phyloP scores from a whole-genome alignment of 2,113 vertebrate species.

The Addax nasomaculatus region DNA sequence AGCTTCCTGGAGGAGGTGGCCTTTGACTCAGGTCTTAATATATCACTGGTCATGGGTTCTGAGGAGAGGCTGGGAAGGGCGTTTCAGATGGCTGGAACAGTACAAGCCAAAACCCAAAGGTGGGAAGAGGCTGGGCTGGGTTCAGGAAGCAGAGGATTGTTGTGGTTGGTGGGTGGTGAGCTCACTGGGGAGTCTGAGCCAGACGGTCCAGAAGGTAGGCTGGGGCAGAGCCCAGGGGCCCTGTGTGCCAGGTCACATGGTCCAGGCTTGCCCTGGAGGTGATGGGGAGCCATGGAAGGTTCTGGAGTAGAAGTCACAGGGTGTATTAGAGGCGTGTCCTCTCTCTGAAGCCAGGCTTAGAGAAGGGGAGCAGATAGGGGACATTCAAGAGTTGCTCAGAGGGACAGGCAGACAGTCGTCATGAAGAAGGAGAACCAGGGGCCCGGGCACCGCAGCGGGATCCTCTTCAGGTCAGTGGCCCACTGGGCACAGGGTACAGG shows the following conservation, averaged over 20 bases:
- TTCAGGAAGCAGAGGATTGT: background rate
- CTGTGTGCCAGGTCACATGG: background rate
- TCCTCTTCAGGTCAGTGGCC: background rate
- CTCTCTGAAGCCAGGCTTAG: background rate
- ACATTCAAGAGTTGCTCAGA: background rate
- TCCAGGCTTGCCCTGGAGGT: background rate
- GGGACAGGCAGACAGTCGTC: background rate
- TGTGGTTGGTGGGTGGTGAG: accelerated
- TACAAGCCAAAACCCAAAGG: background rate
- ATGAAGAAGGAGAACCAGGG: background rate
- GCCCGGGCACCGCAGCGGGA: accelerated
- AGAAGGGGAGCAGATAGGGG: background rate
- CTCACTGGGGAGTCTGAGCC: background rate
- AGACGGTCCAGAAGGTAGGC: accelerated
- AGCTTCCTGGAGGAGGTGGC: background rate
- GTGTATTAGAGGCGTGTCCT: background rate
- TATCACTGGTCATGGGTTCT: accelerated
- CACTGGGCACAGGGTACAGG: background rate
- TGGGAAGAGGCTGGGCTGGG: background rate
- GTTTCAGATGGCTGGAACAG: accelerated
- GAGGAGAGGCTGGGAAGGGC: background rate
- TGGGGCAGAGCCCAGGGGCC: background rate
- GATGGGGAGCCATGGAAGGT: background rate
- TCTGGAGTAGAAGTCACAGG: background rate
- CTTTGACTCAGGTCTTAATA: background rate